Evolutionary conservation across 1,140 invertebrate genomes (phyloP).

Genomic region (Venustaconcha ellipsiformis): DNA sequence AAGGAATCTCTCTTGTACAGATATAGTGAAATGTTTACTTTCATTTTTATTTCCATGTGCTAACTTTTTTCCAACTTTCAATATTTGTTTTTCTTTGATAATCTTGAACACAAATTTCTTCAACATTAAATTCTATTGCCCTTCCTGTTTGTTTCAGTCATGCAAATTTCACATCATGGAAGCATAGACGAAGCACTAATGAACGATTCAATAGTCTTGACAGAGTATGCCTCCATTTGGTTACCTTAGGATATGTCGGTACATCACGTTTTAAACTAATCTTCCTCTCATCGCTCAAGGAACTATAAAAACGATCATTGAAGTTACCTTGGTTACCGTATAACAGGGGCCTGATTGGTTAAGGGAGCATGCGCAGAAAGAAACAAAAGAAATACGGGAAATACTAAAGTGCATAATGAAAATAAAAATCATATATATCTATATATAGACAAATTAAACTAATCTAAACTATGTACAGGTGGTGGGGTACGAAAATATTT

Average conservation of each 20-base stretch:
- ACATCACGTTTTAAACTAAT: slow-evolving; percentile 66
- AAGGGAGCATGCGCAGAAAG: slow-evolving; percentile 31
- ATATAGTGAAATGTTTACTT: too few relatives aligned
- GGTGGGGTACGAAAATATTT: too few relatives aligned
- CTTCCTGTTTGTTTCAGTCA: too few relatives aligned
- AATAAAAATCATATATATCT: not conserved
- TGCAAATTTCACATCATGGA: too few relatives aligned
- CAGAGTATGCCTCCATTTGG: not conserved
- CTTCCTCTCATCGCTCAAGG: slow-evolving; percentile 65
- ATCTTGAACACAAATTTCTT: too few relatives aligned
- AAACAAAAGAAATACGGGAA: slow-evolving; percentile 36
- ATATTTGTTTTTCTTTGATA: too few relatives aligned
- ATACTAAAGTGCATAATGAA: slow-evolving; percentile 19
- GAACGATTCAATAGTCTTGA: not conserved
- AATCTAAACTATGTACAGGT: slow-evolving; percentile 1
- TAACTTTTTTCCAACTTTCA: too few relatives aligned
- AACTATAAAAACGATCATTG: slow-evolving; percentile 63
- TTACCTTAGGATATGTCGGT: slow-evolving; percentile 68
- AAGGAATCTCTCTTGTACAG: too few relatives aligned
- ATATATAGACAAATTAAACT: slow-evolving; percentile 3
- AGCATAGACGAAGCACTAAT: too few relatives aligned
- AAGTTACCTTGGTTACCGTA: slow-evolving; percentile 37
- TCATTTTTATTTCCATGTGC: too few relatives aligned
- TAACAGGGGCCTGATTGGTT: slow-evolving; percentile 41
- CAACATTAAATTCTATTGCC: too few relatives aligned